Evolutionary conservation across 2,888 invertebrate genomes (phyloP), one percentile per base, ranked within the genome.

Genomic region (Diploptera punctata): DNA sequence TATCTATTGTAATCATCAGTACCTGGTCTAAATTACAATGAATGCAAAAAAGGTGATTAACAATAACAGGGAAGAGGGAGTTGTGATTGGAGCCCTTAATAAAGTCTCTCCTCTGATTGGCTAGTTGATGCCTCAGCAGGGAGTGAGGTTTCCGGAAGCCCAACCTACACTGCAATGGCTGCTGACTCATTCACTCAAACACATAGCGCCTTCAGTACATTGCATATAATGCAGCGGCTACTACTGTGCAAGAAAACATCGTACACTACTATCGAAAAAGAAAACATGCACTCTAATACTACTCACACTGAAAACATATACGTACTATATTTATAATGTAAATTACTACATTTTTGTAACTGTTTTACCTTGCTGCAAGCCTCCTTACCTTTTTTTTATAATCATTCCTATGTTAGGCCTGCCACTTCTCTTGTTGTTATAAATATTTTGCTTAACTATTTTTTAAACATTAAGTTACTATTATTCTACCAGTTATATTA

Each of bases 111-210:
- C 31, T 52, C 62, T 70, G 70, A 70, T 70, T 70, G 70, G 70
- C 62, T 62, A 52, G 62, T 49, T 70, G 19, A 62, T 33, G 62
- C 26, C 44, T 24, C 29, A 26, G 44, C 65, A 65, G 65, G 65
- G 69, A 47, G 24, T n/a, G 60, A 60, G 60, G 52, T 31, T 49
- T 29, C 68, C 38, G 62, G 33, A 67, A 54, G 74, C 71, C 74
- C 74, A 10, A 43, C 74, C 74, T 74, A 71, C 74, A 65, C 57
- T 62, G 74, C 61, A 74, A 74, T 74, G 74, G 74, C 74, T 70
- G 70, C 74, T 62, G 70, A 33, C 49, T 65, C 70, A 70, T 70
- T 70, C 70, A 65, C 57, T 57, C 57, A 16, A 26, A 57, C 54
- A 21, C 29, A 31, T 9, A 29, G 57, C 57, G 29, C 3, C 57